These are phyloP conservation scores for Australoheros facetus DNA, from an alignment of 2,797 vertebrate genomes.

Conservation along the genomic window DNA sequence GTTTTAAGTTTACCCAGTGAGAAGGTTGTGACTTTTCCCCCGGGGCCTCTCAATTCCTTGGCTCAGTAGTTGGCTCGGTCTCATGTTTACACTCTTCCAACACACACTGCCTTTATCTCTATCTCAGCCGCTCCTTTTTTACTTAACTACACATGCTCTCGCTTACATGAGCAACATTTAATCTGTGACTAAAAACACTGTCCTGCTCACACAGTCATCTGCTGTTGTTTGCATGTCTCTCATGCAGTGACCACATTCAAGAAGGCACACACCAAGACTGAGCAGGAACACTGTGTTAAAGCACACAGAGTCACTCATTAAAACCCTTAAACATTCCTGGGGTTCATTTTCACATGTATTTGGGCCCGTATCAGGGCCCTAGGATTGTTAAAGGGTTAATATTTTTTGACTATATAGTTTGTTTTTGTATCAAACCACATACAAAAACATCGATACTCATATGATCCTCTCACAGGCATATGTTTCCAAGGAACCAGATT, in stretches of 20 bases:
- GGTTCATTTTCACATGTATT: no score
- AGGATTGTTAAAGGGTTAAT: not conserved
- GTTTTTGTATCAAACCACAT: not conserved
- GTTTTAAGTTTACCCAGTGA: slow-evolving; percentile 42
- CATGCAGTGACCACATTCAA: not conserved
- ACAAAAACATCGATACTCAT: slow-evolving; percentile 14
- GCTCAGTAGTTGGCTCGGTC: slow-evolving; percentile 53
- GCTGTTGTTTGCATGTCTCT: slow-evolving; percentile 2
- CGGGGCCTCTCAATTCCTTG: slow-evolving; percentile 46
- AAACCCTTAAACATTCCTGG: no score
- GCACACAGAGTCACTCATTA: not conserved
- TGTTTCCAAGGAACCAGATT: no score
- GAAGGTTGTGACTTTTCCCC: slow-evolving; percentile 38
- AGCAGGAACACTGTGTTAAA: not conserved
- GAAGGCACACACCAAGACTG: not conserved
- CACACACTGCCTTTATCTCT: slow-evolving; percentile 23
- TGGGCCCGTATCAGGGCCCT: no score
- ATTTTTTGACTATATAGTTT: not conserved
- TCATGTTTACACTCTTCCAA: slow-evolving; percentile 55
- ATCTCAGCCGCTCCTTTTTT: slow-evolving; percentile 13
- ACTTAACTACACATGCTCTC: slow-evolving; percentile 26
- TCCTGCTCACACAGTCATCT: not conserved
- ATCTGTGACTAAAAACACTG: slow-evolving; percentile 12
- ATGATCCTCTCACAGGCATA: slow-evolving; percentile 16
- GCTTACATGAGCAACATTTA: slow-evolving; percentile 40